Evolutionary conservation across 2,113 vertebrate species (phyloP).

Genomic region (Nothocercus nigrocapillus): DNA sequence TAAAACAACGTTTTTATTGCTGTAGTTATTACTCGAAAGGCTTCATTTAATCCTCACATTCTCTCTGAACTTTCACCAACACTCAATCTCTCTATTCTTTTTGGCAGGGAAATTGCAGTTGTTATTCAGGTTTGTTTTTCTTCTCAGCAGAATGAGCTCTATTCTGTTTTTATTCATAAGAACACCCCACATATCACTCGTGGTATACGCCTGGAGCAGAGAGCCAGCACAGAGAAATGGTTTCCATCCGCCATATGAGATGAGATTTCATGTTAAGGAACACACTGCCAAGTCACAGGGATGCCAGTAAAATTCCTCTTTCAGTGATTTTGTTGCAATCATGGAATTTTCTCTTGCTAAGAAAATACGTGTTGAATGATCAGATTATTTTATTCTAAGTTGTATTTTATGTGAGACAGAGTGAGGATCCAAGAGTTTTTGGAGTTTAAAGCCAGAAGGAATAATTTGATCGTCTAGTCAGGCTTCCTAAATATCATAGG

Average conservation of each 20-base stretch:
- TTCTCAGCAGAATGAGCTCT: neutral
- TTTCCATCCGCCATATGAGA: neutral
- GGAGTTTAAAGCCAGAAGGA: neutral
- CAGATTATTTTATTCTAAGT: slow-evolving; percentile 8
- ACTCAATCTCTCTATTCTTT: neutral
- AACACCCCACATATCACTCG: neutral
- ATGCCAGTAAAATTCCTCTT: neutral
- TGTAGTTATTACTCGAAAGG: neutral
- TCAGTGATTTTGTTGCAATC: neutral
- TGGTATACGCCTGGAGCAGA: neutral
- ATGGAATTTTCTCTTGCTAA: neutral
- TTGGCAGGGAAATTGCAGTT: neutral
- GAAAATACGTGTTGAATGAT: neutral
- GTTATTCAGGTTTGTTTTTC: neutral
- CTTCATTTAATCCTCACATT: neutral
- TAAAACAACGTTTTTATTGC: neutral
- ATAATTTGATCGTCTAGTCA: slow-evolving; percentile 6
- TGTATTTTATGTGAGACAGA: neutral
- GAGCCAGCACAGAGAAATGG: neutral
- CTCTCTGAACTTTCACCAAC: neutral
- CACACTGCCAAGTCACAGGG: neutral
- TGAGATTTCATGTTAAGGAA: neutral
- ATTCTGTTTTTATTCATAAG: neutral
- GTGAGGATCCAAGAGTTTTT: neutral
- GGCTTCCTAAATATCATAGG: slow-evolving; percentile 2